These are phyloP conservation scores for Terrapene triunguis DNA, from an alignment of 2,113 vertebrate genomes.

Conservation along the genomic window DNA sequence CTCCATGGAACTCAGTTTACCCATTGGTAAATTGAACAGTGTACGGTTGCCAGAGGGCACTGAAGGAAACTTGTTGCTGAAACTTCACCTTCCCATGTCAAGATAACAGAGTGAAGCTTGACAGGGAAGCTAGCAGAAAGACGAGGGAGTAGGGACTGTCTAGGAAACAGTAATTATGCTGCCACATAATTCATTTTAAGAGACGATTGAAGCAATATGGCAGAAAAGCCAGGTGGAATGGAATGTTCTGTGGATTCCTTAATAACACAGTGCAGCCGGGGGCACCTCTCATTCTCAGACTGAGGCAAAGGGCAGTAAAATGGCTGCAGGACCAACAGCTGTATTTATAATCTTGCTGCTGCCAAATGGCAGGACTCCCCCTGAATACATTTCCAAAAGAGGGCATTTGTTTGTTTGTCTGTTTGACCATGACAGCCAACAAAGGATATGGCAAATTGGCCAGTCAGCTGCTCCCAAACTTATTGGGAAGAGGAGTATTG, in stretches of 20 bases:
- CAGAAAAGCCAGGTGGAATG: background rate
- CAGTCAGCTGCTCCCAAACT: constrained; percentile 26
- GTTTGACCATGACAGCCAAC: background rate
- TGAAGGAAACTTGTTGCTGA: constrained; percentile 33
- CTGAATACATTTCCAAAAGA: background rate
- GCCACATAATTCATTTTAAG: background rate
- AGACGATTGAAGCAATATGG: accelerated
- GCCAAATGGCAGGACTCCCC: background rate
- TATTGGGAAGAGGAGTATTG: background rate
- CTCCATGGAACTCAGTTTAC: constrained; percentile 48
- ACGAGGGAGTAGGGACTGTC: constrained; percentile 39
- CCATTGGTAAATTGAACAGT: background rate
- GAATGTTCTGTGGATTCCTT: background rate
- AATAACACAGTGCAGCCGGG: background rate
- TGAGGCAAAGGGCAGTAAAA: background rate
- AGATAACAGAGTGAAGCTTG: constrained; percentile 26
- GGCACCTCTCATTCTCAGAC: background rate
- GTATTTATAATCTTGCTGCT: background rate
- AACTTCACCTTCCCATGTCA: constrained; percentile 28
- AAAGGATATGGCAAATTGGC: background rate
- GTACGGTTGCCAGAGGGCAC: constrained; percentile 28
- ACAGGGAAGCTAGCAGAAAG: constrained; percentile 30
- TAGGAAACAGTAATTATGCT: constrained; percentile 6
- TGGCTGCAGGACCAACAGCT: background rate
- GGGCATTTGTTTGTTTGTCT: background rate